Base-by-base conservation (phyloP, 2,888 invertebrate genomes). In the Sesia bembeciformis region DNA sequence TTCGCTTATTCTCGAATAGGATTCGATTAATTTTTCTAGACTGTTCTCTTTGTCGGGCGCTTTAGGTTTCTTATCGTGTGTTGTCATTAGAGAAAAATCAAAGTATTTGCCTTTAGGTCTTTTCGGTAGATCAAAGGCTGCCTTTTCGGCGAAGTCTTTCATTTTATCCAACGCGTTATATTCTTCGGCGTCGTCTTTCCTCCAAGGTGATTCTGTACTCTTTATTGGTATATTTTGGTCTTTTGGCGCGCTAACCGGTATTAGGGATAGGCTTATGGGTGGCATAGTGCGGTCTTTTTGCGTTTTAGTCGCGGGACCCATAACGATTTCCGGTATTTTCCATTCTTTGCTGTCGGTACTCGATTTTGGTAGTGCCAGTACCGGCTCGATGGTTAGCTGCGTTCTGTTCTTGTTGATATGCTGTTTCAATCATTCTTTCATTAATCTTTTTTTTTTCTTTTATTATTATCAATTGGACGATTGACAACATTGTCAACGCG, bases 321-420 rank as follows among this genome's bases (percentile, higher is more conserved):
- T 74, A 40, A 78, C 72, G 59, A 81, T 67, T 4, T 87, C 85
- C 41, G 86, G 84, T 58, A 80, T 71, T 70, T 84, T 88, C 84
- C 87, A 84, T 57, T 81, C 81, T 54, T 59, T 60, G 23, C 23
- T 23, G 38, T 62, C 67, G 52, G 60, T 62, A 65, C 76, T 74
- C 52, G 63, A 59, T 74, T 76, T 81, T 51, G 74, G 68, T 62
- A 74, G 56, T 52, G 74, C 64, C 50, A 84, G 83, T 64, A 89
- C 71, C 54, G 88, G 81, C 70, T 88, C 88, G 66, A 89, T 89
- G 60, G 84, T 89, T 63, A 89, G 76, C 74, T 89, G 89, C 58
- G 84, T 84, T 68, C 88, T 70, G 70, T 84, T 87, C 76, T 83
- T 85, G 87, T 88, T 86, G 84, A 89, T 88, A 80, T 88, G 89